Conservation (phyloP, 2,797 vertebrate genomes). For the Garrulus glandarius region DNA sequence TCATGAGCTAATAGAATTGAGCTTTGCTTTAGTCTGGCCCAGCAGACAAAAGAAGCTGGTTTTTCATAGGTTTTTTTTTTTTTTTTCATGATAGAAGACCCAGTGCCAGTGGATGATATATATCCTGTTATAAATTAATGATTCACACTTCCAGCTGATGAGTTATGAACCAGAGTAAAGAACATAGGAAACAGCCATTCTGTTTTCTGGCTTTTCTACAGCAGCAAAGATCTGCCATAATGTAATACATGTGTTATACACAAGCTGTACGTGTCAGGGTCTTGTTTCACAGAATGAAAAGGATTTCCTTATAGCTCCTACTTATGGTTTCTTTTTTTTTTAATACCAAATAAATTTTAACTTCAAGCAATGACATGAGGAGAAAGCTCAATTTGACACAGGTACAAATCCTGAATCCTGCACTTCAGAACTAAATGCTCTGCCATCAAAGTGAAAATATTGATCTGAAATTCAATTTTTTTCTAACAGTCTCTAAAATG, state of each 20-base stretch:
- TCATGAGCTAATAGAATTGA: neutral
- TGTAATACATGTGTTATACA: neutral
- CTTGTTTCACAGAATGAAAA: neutral
- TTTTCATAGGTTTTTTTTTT: neutral
- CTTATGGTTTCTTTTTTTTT: neutral
- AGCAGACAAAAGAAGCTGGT: neutral
- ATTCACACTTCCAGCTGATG: neutral
- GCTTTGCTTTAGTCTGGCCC: neutral
- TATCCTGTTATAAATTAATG: neutral
- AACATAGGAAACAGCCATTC: neutral
- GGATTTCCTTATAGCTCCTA: neutral
- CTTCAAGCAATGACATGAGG: neutral
- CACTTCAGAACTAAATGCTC: neutral
- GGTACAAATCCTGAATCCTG: neutral
- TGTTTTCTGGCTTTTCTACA: neutral
- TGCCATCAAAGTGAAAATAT: neutral
- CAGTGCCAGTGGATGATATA: neutral
- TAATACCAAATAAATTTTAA: neutral
- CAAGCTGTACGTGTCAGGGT: neutral
- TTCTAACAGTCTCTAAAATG: neutral
- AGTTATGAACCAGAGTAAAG: neutral
- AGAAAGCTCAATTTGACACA: neutral
- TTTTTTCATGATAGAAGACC: neutral
- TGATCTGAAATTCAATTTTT: neutral
- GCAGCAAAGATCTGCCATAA: neutral